Evolutionary conservation across 1,140 invertebrate genomes (phyloP).

Genomic region (Platyscapa corneri): DNA sequence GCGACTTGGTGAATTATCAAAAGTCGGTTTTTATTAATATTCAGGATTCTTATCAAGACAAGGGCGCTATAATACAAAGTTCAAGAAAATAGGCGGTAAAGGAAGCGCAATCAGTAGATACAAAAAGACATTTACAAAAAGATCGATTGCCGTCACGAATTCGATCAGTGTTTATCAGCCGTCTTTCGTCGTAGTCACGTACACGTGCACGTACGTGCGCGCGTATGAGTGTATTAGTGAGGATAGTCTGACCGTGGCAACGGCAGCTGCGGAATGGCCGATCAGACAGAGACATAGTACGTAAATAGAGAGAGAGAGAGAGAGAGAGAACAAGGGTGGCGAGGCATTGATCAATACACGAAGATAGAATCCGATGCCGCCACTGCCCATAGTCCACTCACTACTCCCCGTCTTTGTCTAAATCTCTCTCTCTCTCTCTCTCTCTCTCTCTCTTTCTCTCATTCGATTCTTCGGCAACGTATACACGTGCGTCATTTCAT

Average conservation of each 20-base stretch:
- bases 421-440: slow-evolving; percentile 43
- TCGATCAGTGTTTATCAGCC: background rate
- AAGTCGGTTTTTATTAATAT: background rate
- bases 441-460: slow-evolving; percentile 39
- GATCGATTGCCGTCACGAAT: background rate
- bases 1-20: too few species aligned
- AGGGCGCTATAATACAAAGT: background rate
- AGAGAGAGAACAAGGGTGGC: slow-evolving; percentile 55
- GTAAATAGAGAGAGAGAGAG: background rate
- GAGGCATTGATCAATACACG: slow-evolving; percentile 76
- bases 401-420: slow-evolving; percentile 51
- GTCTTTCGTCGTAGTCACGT: background rate
- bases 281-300: background rate
- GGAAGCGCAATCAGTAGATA: background rate
- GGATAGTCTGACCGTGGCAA: background rate
- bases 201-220: background rate
- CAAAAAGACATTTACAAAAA: background rate
- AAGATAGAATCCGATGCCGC: slow-evolving; percentile 76
- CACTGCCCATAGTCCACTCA: slow-evolving; percentile 65
- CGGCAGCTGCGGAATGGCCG: background rate
- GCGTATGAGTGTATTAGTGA: background rate
- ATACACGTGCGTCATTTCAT: slow-evolving; percentile 47
- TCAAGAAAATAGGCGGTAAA: background rate
- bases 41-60: background rate
- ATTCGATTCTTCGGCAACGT: slow-evolving; percentile 42